Evolutionary conservation across 1,140 invertebrate species (phyloP), one percentile per base, ranked within the genome.

Genomic region (Diprion similis): DNA sequence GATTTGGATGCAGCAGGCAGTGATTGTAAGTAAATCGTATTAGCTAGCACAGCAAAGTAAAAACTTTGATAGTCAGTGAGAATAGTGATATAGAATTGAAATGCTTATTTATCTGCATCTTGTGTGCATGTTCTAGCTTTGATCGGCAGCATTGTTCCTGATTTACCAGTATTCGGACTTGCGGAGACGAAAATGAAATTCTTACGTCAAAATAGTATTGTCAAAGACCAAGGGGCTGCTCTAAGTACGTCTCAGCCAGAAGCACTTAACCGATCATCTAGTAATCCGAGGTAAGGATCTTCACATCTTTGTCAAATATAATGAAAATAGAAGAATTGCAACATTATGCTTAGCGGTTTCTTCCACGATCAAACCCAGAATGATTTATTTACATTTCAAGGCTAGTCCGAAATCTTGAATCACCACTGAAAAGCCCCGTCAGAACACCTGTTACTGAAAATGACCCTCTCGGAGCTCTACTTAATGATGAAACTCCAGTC

Each of bases 391-490:
- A 75, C 71, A 13, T 18, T 37, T 78, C 78, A 24, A 93, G 92
- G 83, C 86, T 92, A 73, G 91, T 91, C 37, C 84, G 78, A 76
- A 83, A 78, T 77, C 73, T 77, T 48, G 87, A 88, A 72, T 89
- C 89, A 1, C 89, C 88, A 15, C 75, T 89, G 10, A 89, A 89
- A 78, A 90, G 89, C 81, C 90, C 90, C 64, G 81, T 93, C 18
- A 89, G 95, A 66, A 96, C 95, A 19, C 94, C 95, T 2, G 95
- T 97, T 0, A 95, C 96, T 2, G 92, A 96, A 83, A 97, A 97
- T 84, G 96, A 98, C 89, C 97, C 97, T 0, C 86, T 98, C 37
- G 97, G 96, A 10, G 95, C 96, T 45, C 89, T 97, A 64, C 89
- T 90, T 70, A 90, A 91, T 47, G 87, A 89, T 46, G 85, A 87